Base-by-base conservation (phyloP, 2,888 invertebrate species). In the Seladonia tumulorum region DNA sequence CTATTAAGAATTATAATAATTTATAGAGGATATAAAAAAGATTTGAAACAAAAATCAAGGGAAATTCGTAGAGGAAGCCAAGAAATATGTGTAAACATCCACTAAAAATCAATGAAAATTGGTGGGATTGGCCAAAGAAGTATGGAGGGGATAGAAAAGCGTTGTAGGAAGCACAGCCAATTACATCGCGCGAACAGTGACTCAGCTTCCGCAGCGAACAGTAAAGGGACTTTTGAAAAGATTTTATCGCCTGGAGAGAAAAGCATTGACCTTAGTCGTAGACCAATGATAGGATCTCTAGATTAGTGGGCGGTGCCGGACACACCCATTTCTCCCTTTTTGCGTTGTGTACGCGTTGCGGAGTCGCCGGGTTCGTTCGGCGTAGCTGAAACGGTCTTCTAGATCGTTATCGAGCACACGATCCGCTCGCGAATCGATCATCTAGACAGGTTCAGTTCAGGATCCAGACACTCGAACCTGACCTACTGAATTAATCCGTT, bases 401-500 rank as follows among this genome's bases (percentile, higher is more conserved):
- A 39, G 70, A 70, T 70, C n/a, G 10, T 68, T 39, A 68, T 68
- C 68, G 22, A 68, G 68, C 18, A 10, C 66, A 66, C 18, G 66
- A 39, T 70, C n/a, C n/a, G 42, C 39, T 42, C 70, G 60, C 45
- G 18, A 29, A 70, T 57, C 45, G 72, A 81, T 82, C 72, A 47
- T 57, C 35, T 25, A 22, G 70, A 70, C 70, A 70, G 39, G 70
- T 70, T 68, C 66, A 2, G n/a, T 70, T 12, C 70, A 42, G 70
- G 39, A 39, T 70, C 39, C 42, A 42, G 66, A 72, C 49, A 45
- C n/a, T 42, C n/a, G 82, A 76, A 80, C 75, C 80, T 86, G 88
- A 88, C 86, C 87, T 79, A 87, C 68, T 84, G 53, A 82, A 79
- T 70, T 42, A 63, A 35, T 68, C 29, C 35, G 53, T 53, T 35